These are phyloP conservation scores for Heliocidaris erythrogramma DNA, from an alignment of 35 echinoderm and acorn worm genomes.

Conservation along the genomic window DNA sequence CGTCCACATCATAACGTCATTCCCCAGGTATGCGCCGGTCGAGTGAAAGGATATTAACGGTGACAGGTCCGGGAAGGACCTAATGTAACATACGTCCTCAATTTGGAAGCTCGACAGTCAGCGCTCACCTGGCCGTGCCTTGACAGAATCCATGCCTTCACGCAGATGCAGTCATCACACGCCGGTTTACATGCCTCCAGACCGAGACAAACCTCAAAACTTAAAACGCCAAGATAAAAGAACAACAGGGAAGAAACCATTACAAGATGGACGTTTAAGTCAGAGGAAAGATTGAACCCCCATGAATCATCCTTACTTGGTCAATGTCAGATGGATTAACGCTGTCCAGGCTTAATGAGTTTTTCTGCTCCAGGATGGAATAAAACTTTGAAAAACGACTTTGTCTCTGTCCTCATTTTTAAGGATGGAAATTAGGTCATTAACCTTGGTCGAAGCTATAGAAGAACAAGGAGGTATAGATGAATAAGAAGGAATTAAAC, in stretches of 20 bases:
- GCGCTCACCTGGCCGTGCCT: not conserved
- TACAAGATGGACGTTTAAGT: too few relatives aligned
- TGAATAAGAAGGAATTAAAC: too few relatives aligned
- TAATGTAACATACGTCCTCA: conserved; percentile 43
- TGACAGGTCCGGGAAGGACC: conserved; percentile 1
- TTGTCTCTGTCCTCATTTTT: not conserved
- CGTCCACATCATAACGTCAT: not conserved
- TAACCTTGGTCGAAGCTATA: not conserved
- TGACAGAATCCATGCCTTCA: not conserved
- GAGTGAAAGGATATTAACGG: conserved; percentile 24
- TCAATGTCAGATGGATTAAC: not conserved
- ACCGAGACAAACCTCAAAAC: too few relatives aligned
- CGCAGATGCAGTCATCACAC: conserved; percentile 5
- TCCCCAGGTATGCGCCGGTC: not conserved
- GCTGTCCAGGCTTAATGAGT: not conserved
- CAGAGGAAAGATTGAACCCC: not conserved
- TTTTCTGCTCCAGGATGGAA: not conserved
- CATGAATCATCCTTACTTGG: not conserved
- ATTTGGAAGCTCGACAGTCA: not conserved
- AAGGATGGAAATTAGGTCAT: not conserved
- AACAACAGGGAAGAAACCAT: not conserved
- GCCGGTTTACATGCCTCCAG: not conserved
- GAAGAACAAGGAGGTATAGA: not conserved
- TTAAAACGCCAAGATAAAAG: too few relatives aligned
- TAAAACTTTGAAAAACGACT: not conserved